phyloP scores from a whole-genome alignment of 2,797 vertebrate genomes.

The Carduelis carduelis region DNA sequence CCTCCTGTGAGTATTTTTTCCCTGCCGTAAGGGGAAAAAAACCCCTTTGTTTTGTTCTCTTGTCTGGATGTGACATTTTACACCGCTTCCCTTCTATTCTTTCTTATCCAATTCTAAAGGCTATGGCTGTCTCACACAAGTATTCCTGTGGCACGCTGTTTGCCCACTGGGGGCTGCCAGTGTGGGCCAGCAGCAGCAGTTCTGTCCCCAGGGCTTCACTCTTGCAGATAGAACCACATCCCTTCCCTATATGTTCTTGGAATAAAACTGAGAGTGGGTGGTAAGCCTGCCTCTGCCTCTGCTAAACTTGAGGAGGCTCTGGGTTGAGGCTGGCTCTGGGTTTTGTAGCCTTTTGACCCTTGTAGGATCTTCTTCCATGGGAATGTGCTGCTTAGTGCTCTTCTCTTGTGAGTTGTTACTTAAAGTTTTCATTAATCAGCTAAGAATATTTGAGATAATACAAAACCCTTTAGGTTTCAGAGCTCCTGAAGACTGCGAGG shows the following conservation, averaged over 20 bases:
- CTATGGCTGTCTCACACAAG: not conserved
- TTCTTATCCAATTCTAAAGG: not conserved
- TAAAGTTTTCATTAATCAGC: not conserved
- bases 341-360: not conserved
- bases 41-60: not conserved
- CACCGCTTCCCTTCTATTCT: not conserved
- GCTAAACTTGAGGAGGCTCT: not conserved
- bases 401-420: not conserved
- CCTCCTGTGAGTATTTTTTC: not conserved
- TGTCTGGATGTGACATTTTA: constrained; percentile 22
- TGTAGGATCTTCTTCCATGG: not conserved
- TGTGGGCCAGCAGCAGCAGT: not conserved
- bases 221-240: not conserved
- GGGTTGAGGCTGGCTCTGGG: not conserved
- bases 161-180: not conserved
- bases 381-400: not conserved
- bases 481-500: not conserved
- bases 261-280: not conserved
- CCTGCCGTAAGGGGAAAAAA: not conserved
- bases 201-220: not conserved
- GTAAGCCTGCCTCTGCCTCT: not conserved
- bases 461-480: not conserved
- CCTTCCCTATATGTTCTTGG: not conserved
- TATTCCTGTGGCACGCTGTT: not conserved
- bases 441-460: not conserved